phyloP scores from a whole-genome alignment of 2,888 invertebrate genomes.

The Drosophila rellima region DNA sequence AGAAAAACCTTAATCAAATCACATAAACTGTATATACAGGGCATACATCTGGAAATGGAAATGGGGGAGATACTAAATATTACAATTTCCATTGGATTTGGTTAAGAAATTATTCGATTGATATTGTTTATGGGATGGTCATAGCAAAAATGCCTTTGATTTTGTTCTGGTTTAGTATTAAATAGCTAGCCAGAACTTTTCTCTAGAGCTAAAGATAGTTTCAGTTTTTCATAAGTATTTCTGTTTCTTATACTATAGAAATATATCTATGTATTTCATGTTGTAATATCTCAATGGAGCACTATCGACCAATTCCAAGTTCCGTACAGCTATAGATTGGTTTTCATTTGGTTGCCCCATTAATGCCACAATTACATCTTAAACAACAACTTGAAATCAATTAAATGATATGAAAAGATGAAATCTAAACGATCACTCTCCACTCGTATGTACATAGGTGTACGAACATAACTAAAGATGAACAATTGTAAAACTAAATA shows the following conservation, averaged over 20 bases:
- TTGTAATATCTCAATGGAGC: constrained; percentile 24
- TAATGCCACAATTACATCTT: constrained; percentile 57
- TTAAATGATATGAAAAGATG: constrained; percentile 51
- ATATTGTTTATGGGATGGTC: not conserved
- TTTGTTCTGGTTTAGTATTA: not conserved
- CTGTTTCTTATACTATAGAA: not conserved
- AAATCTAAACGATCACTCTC: constrained; percentile 67
- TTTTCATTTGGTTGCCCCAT: constrained; percentile 50
- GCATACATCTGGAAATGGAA: constrained; percentile 31
- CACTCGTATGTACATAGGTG: constrained; percentile 74
- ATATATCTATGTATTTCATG: not conserved
- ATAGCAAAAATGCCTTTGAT: not conserved
- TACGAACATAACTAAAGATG: constrained; percentile 74
- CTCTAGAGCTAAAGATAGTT: not conserved
- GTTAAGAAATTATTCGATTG: not conserved
- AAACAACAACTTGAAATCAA: constrained; percentile 60
- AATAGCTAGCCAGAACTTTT: not conserved
- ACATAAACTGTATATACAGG: constrained; percentile 52
- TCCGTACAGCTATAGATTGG: constrained; percentile 37
- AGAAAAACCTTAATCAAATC: constrained; percentile 21
- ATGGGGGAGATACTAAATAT: not conserved
- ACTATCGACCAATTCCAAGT: constrained; percentile 64
- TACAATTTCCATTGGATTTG: constrained; percentile 2
- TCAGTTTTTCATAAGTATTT: not conserved
- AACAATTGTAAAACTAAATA: constrained; percentile 79